Evolutionary conservation across 92 coral and sea anemone species (phyloP).

Genomic region (Epizoanthus ramosus): DNA sequence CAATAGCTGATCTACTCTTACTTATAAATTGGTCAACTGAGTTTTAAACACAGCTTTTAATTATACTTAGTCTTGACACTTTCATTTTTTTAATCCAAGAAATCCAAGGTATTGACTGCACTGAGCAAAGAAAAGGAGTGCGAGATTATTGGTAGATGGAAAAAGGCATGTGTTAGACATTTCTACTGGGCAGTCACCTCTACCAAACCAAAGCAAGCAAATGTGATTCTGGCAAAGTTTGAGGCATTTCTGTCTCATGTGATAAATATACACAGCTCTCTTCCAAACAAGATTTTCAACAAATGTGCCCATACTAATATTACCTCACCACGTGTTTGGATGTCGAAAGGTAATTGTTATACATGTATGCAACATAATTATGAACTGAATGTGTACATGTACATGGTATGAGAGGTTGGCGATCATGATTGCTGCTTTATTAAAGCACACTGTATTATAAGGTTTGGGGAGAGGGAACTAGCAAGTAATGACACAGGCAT

Average conservation of each 20-base stretch:
- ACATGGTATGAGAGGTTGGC: constrained; percentile 19
- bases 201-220: constrained; percentile 53
- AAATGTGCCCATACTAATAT: constrained; percentile 64
- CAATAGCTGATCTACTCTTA: too few species aligned
- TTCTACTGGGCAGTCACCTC: constrained; percentile 72
- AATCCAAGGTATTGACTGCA: constrained; percentile 55
- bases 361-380: background rate
- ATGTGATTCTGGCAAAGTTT: constrained; percentile 73
- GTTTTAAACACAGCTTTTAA: too few species aligned
- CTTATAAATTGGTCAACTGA: too few species aligned
- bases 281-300: constrained; percentile 60
- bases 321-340: constrained; percentile 57
- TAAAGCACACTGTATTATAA: background rate
- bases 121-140: constrained; percentile 64
- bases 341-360: constrained; percentile 59
- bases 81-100: too few species aligned
- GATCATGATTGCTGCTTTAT: constrained; percentile 7
- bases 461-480: constrained; percentile 11
- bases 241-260: constrained; percentile 64
- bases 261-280: constrained; percentile 59
- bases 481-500: background rate
- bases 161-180: constrained; percentile 62
- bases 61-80: too few species aligned
- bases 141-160: constrained; percentile 66
- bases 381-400: background rate